A percentile compares a stretch with the other conserved stretches of the same genome.
phyloP scores from a whole-genome alignment of 2,113 vertebrate genomes.

The Eolophus roseicapilla region DNA sequence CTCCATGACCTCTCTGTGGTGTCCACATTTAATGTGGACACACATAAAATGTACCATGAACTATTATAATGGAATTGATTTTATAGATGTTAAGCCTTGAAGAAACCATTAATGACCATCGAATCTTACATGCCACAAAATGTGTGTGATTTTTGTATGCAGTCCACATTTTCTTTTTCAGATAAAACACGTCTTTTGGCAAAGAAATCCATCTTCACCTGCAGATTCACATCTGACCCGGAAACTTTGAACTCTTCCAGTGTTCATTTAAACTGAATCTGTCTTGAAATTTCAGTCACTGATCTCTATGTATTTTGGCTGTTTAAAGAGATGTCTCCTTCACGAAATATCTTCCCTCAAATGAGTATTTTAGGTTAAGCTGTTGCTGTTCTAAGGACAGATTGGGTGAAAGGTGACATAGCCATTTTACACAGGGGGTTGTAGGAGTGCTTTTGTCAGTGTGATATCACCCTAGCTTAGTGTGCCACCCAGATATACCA shows the following conservation, averaged over 20 bases:
- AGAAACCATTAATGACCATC: neutral
- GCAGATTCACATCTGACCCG: neutral
- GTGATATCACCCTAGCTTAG: neutral
- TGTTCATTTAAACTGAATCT: neutral
- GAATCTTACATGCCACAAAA: neutral
- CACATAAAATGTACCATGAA: accelerated
- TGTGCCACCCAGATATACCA: neutral
- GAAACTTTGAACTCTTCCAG: neutral
- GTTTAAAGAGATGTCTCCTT: neutral
- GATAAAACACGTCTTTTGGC: neutral
- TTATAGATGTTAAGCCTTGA: neutral
- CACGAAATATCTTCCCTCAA: neutral
- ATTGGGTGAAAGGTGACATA: neutral
- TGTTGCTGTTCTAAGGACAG: neutral
- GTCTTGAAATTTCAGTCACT: neutral
- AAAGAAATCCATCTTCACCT: neutral
- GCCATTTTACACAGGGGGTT: neutral
- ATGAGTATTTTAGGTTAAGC: neutral
- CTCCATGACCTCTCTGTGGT: neutral
- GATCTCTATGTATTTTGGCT: neutral
- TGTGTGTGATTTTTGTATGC: neutral
- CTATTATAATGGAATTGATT: neutral
- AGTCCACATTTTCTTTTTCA: neutral
- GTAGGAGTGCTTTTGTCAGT: neutral
- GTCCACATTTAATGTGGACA: too few species aligned